Evolutionary conservation across 2,113 vertebrate species (phyloP).

Genomic region (Corythaixoides concolor): DNA sequence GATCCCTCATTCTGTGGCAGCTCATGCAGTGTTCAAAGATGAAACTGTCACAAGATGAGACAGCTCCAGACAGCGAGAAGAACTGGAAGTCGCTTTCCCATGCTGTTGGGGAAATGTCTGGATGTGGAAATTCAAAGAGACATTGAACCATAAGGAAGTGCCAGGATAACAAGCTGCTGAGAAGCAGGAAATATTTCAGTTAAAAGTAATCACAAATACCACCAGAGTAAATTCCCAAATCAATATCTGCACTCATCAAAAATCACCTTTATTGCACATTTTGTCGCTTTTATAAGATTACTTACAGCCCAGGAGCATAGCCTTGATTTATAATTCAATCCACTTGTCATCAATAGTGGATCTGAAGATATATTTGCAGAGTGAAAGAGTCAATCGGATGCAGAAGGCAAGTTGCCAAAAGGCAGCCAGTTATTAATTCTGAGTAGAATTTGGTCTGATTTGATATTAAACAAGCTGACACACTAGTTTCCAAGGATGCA

Average conservation of each 20-base stretch:
- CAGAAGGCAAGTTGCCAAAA: conserved; percentile 14
- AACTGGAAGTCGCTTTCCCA: background rate
- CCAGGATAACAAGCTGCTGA: background rate
- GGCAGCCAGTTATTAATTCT: background rate
- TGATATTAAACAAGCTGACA: conserved; percentile 11
- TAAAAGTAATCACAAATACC: background rate
- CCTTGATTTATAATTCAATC: conserved; percentile 22
- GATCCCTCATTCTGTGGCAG: background rate
- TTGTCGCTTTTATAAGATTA: background rate
- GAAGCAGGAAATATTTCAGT: background rate
- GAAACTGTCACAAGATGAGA: background rate
- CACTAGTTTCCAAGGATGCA: background rate
- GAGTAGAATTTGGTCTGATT: background rate
- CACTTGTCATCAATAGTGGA: background rate
- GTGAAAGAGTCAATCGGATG: background rate
- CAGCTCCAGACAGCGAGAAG: background rate
- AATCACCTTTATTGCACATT: background rate
- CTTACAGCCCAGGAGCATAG: background rate
- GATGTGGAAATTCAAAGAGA: background rate
- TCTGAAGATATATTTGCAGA: background rate
- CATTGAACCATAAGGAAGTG: background rate
- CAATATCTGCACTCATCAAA: background rate
- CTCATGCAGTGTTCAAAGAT: background rate
- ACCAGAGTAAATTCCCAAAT: background rate
- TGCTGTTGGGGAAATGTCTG: background rate